Evolutionary conservation across 2,888 invertebrate genomes (phyloP), one percentile per base, ranked within the genome.

Genomic region (Caenorhabditis sp.): DNA sequence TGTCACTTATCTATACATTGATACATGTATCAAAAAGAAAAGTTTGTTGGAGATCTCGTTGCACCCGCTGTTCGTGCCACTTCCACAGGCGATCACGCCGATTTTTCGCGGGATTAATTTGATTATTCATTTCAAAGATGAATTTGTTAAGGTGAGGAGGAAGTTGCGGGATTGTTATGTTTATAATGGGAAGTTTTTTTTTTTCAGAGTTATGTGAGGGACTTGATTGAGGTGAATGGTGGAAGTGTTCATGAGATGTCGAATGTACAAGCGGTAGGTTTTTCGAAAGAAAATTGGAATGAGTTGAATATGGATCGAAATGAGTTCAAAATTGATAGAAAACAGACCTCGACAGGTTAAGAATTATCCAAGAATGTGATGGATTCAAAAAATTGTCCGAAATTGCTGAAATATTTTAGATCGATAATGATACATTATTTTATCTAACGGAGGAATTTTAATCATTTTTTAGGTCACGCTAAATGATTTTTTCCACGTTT

Each of bases 1-100:
- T 8, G 21, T 73, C 25, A 73, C 73, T 1, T 50, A 59, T 25
- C 26, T 73, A 36, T 73, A 68, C n/a, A 59, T 73, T 56, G 70
- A 65, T 4, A 20, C 59, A 2, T 67, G 73, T 38, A 25, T 63
- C 23, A 14, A 0, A 4, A 43, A 52, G 14, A 1, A 17, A 4
- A 0, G 17, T 5, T 49, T 53, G 8, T 23, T 62, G n/a, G 43
- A 57, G 12, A 1, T 54, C 2, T 50, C 59, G 5, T n/a, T 23
- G 1, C 50, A 66, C 26, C 38, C 73, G 14, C 43, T 73, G 8
- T 65, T 65, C 21, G 65, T 73, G 0, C 73, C 73, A 14, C 59
- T 73, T 20, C 73, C 73, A 2, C 38, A 26, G 0, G 65, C 73
- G 23, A 68, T 68, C 17, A 31, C 52, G 0, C 54, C 38, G 5